Evolutionary conservation across 1,140 invertebrate species (phyloP).

Genomic region (Gonioctena quinquepunctata): DNA sequence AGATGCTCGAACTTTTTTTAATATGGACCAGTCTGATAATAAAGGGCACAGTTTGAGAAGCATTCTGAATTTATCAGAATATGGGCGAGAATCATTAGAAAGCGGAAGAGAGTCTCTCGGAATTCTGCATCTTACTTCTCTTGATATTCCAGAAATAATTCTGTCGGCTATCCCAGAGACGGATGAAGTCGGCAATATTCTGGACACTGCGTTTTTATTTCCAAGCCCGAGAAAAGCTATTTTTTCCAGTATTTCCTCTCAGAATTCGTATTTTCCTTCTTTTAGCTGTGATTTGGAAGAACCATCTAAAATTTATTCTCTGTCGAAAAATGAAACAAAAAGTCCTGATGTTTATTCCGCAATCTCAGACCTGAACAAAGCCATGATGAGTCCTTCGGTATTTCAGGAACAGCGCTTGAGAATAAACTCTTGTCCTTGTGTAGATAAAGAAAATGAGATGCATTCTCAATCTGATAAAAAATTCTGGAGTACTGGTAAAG

Average conservation of each 20-base stretch:
- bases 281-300: constrained; percentile 2
- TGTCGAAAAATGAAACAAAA: not conserved
- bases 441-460: not conserved
- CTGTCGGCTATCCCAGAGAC: not conserved
- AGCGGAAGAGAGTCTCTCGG: constrained; percentile 11
- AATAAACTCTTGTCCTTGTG: not conserved
- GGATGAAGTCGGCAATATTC: not conserved
- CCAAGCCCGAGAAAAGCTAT: not conserved
- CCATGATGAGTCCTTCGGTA: not conserved
- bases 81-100: not conserved
- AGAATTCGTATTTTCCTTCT: not conserved
- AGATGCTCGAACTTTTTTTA: not conserved
- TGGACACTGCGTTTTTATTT: constrained; percentile 11
- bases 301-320: constrained; percentile 8
- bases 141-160: constrained; percentile 7
- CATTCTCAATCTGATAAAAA: not conserved
- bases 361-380: constrained; percentile 1
- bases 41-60: not conserved
- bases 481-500: not conserved
- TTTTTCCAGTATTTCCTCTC: not conserved
- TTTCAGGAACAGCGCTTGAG: not conserved
- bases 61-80: not conserved
- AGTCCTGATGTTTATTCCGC: not conserved
- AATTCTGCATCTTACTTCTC: not conserved
- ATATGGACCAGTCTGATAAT: not conserved